phyloP scores from a whole-genome alignment of 2,113 vertebrate genomes.

The Asarcornis scutulata region DNA sequence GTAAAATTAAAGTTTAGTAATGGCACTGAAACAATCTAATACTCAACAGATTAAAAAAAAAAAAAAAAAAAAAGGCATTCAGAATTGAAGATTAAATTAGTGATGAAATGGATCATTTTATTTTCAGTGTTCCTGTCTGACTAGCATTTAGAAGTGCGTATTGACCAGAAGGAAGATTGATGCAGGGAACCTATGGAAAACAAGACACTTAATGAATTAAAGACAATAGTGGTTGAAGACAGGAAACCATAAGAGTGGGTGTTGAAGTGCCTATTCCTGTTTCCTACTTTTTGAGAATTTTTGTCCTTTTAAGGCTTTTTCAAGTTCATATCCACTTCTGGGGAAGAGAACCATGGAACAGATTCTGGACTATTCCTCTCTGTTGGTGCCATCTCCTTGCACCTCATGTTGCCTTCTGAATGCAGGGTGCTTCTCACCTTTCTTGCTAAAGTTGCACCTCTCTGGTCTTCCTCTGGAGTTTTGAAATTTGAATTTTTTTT shows the following conservation, averaged over 20 bases:
- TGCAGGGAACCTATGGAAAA: background rate
- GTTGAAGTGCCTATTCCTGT: background rate
- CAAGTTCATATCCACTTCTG: background rate
- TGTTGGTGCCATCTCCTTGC: fast-evolving
- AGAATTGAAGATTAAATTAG: background rate
- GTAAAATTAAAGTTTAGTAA: background rate
- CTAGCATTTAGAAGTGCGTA: background rate
- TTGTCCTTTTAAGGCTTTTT: background rate
- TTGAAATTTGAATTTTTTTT: background rate
- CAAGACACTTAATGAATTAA: background rate
- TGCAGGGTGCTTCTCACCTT: background rate
- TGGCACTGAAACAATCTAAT: background rate
- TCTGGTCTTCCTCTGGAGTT: background rate
- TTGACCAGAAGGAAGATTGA: background rate
- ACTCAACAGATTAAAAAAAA: background rate
- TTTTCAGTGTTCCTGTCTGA: background rate
- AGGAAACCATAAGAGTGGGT: background rate
- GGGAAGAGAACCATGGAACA: background rate
- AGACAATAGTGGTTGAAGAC: background rate
- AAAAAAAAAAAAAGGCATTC: background rate
- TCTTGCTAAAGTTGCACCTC: background rate
- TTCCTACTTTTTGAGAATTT: background rate
- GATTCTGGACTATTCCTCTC: background rate
- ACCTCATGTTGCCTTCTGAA: background rate
- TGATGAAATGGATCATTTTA: background rate